Conservation (phyloP, 2,113 vertebrate species). For the Columba livia region DNA sequence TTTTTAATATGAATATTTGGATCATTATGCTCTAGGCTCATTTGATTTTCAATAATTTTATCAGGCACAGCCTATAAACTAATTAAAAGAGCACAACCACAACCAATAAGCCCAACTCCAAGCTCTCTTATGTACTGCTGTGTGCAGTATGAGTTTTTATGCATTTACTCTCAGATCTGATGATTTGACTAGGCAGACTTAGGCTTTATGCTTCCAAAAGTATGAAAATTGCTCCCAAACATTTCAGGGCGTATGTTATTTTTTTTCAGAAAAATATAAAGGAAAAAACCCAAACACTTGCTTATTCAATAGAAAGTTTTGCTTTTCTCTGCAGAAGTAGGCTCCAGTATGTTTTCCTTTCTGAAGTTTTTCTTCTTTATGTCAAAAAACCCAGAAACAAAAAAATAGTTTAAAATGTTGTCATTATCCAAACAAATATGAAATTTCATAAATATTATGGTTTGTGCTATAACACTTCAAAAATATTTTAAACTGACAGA, state of each 20-base stretch:
- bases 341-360: not conserved
- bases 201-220: not conserved
- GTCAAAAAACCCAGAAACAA: not conserved
- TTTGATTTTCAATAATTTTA: not conserved
- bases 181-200: not conserved
- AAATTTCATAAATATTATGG: conserved; percentile 51
- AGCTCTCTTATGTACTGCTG: not conserved
- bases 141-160: not conserved
- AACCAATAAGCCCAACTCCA: not conserved
- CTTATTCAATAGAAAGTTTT: not conserved
- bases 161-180: not conserved
- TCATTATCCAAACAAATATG: not conserved
- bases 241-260: not conserved
- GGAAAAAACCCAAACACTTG: not conserved
- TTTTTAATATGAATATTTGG: not conserved
- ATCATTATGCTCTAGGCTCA: not conserved
- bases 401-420: conserved; percentile 7
- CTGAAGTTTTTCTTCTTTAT: not conserved
- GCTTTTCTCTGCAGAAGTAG: not conserved
- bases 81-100: not conserved
- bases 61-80: not conserved
- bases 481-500: conserved; percentile 47
- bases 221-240: not conserved
- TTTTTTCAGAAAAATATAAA: not conserved
- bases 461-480: conserved; percentile 3